Percentiles rank a stretch among this genome's conserved stretches.
Conservation (phyloP, 2,888 invertebrate species). For the Dicyrtomina minuta region DNA sequence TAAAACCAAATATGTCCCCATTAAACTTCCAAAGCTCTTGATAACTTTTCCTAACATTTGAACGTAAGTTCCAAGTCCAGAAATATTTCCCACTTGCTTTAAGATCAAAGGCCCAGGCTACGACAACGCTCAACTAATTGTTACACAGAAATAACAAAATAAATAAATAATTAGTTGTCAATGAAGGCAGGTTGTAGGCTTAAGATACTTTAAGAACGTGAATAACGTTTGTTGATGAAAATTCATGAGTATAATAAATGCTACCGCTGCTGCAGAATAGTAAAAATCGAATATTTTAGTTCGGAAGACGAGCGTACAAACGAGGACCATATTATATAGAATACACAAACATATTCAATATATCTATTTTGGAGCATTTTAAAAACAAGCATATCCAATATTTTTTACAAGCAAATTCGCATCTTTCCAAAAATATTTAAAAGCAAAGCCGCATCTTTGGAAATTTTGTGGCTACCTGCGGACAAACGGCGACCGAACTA, state of each 20-base stretch:
- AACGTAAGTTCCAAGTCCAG: conserved; percentile 26
- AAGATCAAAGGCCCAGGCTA: conserved; percentile 28
- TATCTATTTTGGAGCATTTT: too few species aligned
- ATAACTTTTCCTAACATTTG: conserved; percentile 31
- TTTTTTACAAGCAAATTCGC: too few species aligned
- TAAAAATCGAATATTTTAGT: conserved; percentile 11
- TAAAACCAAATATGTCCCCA: conserved; percentile 24
- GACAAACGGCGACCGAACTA: too few species aligned
- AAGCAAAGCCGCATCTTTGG: too few species aligned
- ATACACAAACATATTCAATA: background rate
- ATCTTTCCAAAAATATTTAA: too few species aligned
- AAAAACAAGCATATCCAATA: too few species aligned
- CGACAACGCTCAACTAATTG: conserved; percentile 21
- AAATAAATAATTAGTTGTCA: too few species aligned
- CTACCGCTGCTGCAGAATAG: conserved; percentile 29
- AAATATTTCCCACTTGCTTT: conserved; percentile 29
- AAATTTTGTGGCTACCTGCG: too few species aligned
- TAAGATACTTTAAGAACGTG: background rate
- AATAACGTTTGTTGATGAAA: background rate
- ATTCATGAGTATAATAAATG: too few species aligned
- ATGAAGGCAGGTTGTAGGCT: too few species aligned
- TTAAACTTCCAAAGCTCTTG: conserved; percentile 17
- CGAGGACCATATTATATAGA: conserved; percentile 6
- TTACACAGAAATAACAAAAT: too few species aligned
- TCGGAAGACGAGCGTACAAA: conserved; percentile 17